Evolutionary conservation across 1,140 invertebrate species (phyloP).

Genomic region (Ridgeia piscesae): DNA sequence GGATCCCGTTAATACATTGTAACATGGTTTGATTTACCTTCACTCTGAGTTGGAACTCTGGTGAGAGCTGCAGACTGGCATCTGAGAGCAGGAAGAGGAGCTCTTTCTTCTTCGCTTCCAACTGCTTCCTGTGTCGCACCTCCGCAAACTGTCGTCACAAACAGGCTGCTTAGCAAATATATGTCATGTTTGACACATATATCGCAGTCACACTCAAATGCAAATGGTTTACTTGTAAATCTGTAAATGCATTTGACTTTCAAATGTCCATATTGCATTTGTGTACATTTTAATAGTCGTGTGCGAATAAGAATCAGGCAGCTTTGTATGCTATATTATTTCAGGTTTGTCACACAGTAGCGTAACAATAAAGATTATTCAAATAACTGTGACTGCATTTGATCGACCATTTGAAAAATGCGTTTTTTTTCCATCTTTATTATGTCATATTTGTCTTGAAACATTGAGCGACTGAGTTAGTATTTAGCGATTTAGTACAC

Average conservation of each 20-base stretch:
- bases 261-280: too few relatives aligned
- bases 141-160: conserved; percentile 29
- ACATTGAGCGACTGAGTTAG: too few relatives aligned
- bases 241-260: conserved; percentile 13
- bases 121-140: conserved; percentile 59
- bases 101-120: conserved; percentile 68
- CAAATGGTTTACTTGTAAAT: not conserved
- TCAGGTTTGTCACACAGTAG: too few relatives aligned
- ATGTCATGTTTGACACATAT: not conserved
- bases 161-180: not conserved
- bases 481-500: too few relatives aligned
- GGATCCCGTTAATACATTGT: too few relatives aligned
- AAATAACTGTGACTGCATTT: too few relatives aligned
- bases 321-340: too few relatives aligned
- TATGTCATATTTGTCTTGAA: too few relatives aligned
- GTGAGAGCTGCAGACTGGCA: conserved; percentile 78
- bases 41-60: not conserved
- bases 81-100: conserved; percentile 78
- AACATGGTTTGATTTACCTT: not conserved
- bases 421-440: too few relatives aligned
- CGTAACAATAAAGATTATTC: too few relatives aligned
- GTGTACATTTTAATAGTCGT: not conserved
- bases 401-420: too few relatives aligned
- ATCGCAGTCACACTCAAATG: not conserved
- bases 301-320: not conserved